Percentiles rank a stretch among this genome's conserved stretches.
Evolutionary conservation across 2,888 invertebrate genomes (phyloP).

Genomic region (Drosophila heteroneura): DNA sequence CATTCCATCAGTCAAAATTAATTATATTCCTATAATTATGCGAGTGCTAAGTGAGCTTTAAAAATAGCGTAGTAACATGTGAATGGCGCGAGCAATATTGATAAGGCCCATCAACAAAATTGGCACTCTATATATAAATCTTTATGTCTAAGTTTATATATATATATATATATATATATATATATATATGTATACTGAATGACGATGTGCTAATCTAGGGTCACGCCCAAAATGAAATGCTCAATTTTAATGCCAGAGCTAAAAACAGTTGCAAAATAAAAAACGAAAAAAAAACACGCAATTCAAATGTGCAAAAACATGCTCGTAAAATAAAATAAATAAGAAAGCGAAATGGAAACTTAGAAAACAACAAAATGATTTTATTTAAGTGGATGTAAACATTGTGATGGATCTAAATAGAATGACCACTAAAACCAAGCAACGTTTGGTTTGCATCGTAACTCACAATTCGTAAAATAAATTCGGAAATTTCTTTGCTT

Average conservation of each 20-base stretch:
- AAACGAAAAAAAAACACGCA: constrained; percentile 13
- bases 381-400: constrained; percentile 62
- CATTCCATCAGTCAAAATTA: constrained; percentile 12
- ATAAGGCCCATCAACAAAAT: constrained; percentile 44
- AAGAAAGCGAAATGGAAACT: constrained; percentile 5
- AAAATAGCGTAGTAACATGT: constrained; percentile 67
- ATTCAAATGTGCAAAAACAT: constrained; percentile 34
- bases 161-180: not conserved
- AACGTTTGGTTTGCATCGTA: constrained; percentile 35
- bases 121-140: constrained; percentile 9
- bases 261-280: constrained; percentile 17
- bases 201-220: constrained; percentile 51
- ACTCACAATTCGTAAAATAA: constrained; percentile 36
- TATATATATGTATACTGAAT: not conserved
- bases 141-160: not conserved
- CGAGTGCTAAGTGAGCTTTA: constrained; percentile 24
- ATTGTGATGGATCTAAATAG: constrained; percentile 53
- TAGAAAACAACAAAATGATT: constrained; percentile 41
- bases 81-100: constrained; percentile 69
- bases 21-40: constrained; percentile 25
- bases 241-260: constrained; percentile 30
- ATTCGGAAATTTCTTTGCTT: constrained; percentile 8
- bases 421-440: constrained; percentile 19
- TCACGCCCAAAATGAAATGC: constrained; percentile 44
- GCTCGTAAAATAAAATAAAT: constrained; percentile 42